Evolutionary conservation across 2,888 invertebrate species (phyloP).

Genomic region (Amiota mariae): DNA sequence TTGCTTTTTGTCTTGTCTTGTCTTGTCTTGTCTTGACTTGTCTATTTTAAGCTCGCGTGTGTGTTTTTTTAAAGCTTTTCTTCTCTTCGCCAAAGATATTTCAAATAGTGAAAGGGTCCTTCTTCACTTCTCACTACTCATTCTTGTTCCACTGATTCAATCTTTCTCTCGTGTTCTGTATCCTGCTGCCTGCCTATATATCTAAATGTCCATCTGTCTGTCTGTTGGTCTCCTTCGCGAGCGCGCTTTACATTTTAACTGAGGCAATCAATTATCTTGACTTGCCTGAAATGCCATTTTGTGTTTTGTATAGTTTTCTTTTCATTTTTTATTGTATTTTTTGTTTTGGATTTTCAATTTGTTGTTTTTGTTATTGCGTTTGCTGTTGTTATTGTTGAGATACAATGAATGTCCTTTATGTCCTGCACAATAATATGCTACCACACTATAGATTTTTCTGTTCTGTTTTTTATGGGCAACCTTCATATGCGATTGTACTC

Average conservation of each 20-base stretch:
- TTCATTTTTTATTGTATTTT: conserved; percentile 7
- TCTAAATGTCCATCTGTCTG: not conserved
- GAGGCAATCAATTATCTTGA: conserved; percentile 24
- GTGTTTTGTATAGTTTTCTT: conserved; percentile 5
- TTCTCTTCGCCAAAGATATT: not conserved
- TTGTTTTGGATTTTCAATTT: not conserved
- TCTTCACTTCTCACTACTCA: not conserved
- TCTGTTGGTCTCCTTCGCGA: not conserved
- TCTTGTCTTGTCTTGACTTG: not conserved
- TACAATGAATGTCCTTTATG: not conserved
- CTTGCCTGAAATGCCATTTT: conserved; percentile 17
- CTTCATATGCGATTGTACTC: too few species aligned
- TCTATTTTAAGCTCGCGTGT: not conserved
- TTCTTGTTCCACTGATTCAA: not conserved
- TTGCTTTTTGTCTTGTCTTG: not conserved
- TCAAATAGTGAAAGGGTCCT: conserved; percentile 11
- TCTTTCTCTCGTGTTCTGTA: not conserved
- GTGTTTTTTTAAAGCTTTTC: not conserved
- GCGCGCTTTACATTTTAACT: conserved; percentile 10
- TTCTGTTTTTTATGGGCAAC: not conserved
- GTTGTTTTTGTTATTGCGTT: not conserved
- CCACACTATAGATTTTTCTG: not conserved
- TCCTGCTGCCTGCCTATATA: too few species aligned
- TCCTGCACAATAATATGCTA: not conserved
- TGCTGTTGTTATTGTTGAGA: too few species aligned